Evolutionary conservation across 2,888 invertebrate genomes (phyloP), one percentile per base, ranked within the genome.

Genomic region (Cataglyphis livida): DNA sequence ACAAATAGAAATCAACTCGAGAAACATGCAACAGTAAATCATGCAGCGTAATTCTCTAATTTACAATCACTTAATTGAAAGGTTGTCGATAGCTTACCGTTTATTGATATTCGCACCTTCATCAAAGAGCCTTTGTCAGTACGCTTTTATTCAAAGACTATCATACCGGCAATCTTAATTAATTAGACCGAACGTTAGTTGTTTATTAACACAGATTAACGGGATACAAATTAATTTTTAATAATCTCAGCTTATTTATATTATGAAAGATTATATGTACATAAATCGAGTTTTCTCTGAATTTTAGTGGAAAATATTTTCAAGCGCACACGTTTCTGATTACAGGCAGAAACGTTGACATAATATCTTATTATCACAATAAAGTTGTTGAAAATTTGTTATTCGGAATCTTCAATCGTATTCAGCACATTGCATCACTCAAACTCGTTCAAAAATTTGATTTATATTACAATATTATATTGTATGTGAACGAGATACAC

Each of bases 191-290:
- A 54, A 57, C 51, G 15, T 71, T 18, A 38, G 7, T 59, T 59
- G 21, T 74, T 74, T 74, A 74, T 74, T 74, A 64, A 74, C 74
- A 74, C 32, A 54, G 21, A 74, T 62, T 62, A 28, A 62, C 18
- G 38, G 44, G 38, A 71, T 71, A 71, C 28, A 70, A 78, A 64
- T 38, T 41, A 28, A 68, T 70, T 54, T 18, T 12, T 35, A 65
- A 75, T 64, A 28, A n/a, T 38, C 38, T 25, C 7, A 48, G 5
- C 41, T 78, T 70, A 78, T 70, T 78, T 57, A 59, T 10, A 59
- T 44, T 78, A 71, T 21, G 25, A 71, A 71, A 78, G 32, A 68
- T 4, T 70, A 32, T 44, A 25, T 71, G 44, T 54, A 76, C 70
- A 59, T 41, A 44, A 78, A 59, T 70, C 57, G 41, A 78, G 12